phyloP scores from a whole-genome alignment of 2,888 invertebrate species.

The Serripes groenlandicus region DNA sequence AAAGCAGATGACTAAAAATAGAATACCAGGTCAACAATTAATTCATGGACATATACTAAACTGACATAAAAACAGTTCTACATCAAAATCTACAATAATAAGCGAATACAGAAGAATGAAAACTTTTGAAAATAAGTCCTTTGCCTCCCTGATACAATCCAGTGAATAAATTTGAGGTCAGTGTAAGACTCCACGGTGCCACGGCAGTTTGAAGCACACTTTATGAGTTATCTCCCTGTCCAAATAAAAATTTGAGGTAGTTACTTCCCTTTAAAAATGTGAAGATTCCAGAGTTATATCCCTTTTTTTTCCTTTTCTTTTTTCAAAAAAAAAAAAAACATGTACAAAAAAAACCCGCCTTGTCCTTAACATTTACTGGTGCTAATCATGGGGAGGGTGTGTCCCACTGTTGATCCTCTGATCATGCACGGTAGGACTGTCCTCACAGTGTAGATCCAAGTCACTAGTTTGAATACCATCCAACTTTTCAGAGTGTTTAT shows the following conservation, averaged over 20 bases:
- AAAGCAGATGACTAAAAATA: neutral
- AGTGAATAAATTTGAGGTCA: constrained; percentile 32
- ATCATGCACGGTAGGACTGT: neutral
- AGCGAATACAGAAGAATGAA: constrained; percentile 8
- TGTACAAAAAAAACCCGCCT: neutral
- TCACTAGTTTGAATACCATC: neutral
- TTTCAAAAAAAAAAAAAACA: neutral
- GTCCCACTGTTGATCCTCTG: neutral
- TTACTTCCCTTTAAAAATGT: constrained; percentile 43
- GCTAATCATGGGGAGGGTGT: neutral
- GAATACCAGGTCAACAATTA: neutral
- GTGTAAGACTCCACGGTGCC: constrained; percentile 4
- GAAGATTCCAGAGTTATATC: constrained; percentile 45
- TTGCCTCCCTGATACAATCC: constrained; percentile 27
- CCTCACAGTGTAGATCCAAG: neutral
- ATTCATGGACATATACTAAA: neutral
- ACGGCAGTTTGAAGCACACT: constrained; percentile 12
- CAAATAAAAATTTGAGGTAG: constrained; percentile 40
- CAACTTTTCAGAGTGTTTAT: neutral
- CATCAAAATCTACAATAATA: neutral
- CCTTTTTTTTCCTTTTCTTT: constrained; percentile 5
- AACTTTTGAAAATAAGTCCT: constrained; percentile 16
- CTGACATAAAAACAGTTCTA: neutral
- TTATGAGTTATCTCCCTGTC: constrained; percentile 43
- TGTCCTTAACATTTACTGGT: neutral